These are phyloP conservation scores for Mythimna impura DNA, from an alignment of 2,888 invertebrate genomes.

Conservation along the genomic window DNA sequence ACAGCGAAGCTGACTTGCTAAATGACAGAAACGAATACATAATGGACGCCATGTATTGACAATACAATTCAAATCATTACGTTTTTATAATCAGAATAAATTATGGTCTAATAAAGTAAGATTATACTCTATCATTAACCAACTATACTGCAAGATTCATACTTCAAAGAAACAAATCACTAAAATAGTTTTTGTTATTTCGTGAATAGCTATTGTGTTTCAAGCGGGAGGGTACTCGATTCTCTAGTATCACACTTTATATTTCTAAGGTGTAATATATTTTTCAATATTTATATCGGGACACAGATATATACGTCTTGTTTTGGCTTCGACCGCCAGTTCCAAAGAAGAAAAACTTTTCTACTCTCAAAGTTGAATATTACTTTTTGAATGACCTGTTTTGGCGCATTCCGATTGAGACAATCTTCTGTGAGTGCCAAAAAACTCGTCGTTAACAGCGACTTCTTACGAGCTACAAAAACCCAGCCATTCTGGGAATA, in stretches of 20 bases:
- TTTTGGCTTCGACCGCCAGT: constrained; percentile 11
- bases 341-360: constrained; percentile 26
- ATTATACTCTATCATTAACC: constrained; percentile 15
- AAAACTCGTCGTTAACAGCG: constrained; percentile 20
- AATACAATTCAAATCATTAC: constrained; percentile 20
- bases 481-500: constrained; percentile 33
- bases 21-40: constrained; percentile 20
- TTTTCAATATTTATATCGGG: constrained; percentile 60
- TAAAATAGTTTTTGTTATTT: constrained; percentile 18
- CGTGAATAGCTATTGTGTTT: constrained; percentile 34
- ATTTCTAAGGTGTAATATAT: constrained; percentile 69
- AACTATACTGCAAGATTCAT: constrained; percentile 1
- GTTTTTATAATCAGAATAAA: constrained; percentile 18
- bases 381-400: constrained; percentile 5
- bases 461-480: constrained; percentile 38
- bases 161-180: constrained; percentile 2
- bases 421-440: constrained; percentile 33
- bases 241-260: constrained; percentile 83
- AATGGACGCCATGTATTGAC: not conserved
- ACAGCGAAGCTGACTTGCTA: constrained; percentile 22
- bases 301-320: constrained; percentile 30
- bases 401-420: not conserved
- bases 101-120: constrained; percentile 28
- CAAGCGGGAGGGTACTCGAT: constrained; percentile 70
- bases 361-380: constrained; percentile 39